Base-by-base conservation (phyloP, 2,797 vertebrate genomes). In the Darevskia nairensis region DNA sequence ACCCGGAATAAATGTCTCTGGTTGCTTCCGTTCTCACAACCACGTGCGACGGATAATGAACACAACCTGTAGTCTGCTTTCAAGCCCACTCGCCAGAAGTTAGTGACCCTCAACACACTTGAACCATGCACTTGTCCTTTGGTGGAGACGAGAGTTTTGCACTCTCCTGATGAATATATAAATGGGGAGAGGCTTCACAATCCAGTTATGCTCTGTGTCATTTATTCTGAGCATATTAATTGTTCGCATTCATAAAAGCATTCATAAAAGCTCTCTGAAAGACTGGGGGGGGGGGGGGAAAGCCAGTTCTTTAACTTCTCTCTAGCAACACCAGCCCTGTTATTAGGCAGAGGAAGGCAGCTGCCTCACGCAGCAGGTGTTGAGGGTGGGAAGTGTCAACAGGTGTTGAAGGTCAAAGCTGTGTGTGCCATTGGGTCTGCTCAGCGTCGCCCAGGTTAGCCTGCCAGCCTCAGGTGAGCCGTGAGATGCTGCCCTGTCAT, bases 231-330 rank as follows among this genome's bases (percentile, higher is more conserved):
- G 68, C 29, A 72, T 74, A 86, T 87, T 80, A 80, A 85, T 39
- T 80, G 25, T 80, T 74, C 74, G 41, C 77, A 39, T 80, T 89
- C 69, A 80, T 64, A 89, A 46, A 66, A 77, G 64, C 55, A n/a
- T n/a, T n/a, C n/a, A n/a, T n/a, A n/a, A n/a, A n/a, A 29, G 55
- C 68, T 85, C 75, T 88, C 46, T 79, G 55, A 77, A 74, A 80
- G 76, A 85, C 41, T 80, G 17, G 0, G 10, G 35, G 27, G 44
- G 55, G 17, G 0, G 10, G 35, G 27, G 44, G 55, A 88, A 74
- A 64, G 68, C 72, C 68, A 75, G 80, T 85, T 66, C 23, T 85
- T 80, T 89, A 89, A 85, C 75, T 89, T 82, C 55, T 85, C 55
- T 64, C 21, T 64, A 23, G 61, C 61, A 64, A 64, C 17, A 23